Base-by-base conservation (phyloP, 2,797 vertebrate genomes). In the Gallirallus australis region DNA sequence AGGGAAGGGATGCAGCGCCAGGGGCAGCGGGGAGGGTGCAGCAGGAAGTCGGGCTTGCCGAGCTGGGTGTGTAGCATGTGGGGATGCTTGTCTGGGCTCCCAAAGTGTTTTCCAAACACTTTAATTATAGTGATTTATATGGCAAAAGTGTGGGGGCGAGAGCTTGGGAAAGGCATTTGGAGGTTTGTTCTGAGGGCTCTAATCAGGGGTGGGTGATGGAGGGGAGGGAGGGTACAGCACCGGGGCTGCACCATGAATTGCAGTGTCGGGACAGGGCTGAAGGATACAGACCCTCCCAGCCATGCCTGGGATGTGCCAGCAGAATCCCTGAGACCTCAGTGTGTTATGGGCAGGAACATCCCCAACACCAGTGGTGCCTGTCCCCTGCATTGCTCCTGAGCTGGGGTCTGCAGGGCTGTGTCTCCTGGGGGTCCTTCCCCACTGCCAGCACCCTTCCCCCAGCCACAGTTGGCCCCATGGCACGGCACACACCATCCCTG, bases 51-150 rank as follows among this genome's bases (percentile, higher is more conserved):
- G 1, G 81, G 93, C 92, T 69, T 83, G 94, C 92, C 2, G 86
- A 95, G 94, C 94, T 94, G 93, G 96, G 95, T 84, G 94, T 95
- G 94, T 39, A 93, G 93, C 91, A 95, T 95, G 85, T 91, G 90
- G 86, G 96, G 95, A 86, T 96, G 96, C 94, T 92, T 93, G 95
- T 96, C 96, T 96, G 86, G 86, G 94, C 93, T 96, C 94, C 88
- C 81, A 28, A 90, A 94, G 96, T 92, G 8, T 95, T 96, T 95
- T 95, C 94, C 95, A 95, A 96, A 96, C 78, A 53, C 89, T 93
- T 96, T 97, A 97, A 95, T 96, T 96, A 94, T 39, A 96, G 94
- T 96, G 96, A 96, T 97, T 96, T 96, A 95, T 94, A 94, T 59
- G 93, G 95, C 95, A 94, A 92, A 95, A 92, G 80, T 80, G 93